Evolutionary conservation across 2,113 vertebrate genomes (phyloP), one percentile per base, ranked within the genome.

Genomic region (Apaloderma vittatum): DNA sequence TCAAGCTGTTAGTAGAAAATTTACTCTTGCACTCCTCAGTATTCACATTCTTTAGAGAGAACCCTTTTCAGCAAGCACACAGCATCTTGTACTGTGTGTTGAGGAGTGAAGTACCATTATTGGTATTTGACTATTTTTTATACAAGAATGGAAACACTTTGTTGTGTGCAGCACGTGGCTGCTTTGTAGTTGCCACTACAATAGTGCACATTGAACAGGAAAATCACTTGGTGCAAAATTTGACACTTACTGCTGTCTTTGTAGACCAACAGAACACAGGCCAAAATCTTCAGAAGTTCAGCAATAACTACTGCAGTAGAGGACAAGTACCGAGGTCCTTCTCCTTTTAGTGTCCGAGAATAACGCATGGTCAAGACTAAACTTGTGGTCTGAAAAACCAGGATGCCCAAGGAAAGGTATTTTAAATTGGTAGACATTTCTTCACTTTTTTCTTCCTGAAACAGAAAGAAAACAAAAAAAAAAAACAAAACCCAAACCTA

Each of bases 311-410:
- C 99, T 12, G 99, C 99, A 18, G 99, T 99, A 59, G 99, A 99
- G 75, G 99, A 99, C 51, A 99, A 98, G 97, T 99, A 99, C 30
- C 99, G 99, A 17, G 99, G 99, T 43, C 99, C 99, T 29, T 99
- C 99, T 40, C 98, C 99, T 97, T 99, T 99, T 91, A 99, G 97
- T 6, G 99, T 99, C 72, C 99, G 99, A 79, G 99, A 99, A 97
- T 99, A 99, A 58, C 99, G 99, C 99, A 99, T 99, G 54, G 99
- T 99, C 91, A 99, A 98, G 88, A 99, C 99, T 97, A 99, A 98
- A 84, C 99, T 99, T 34, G 99, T 99, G 85, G 99, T 99, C 98
- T 99, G 99, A 97, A 99, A 99, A 90, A 99, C 99, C 98, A 99
- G 98, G 97, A 99, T 99, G 77, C 99, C 98, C 98, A 99, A 97